Conservation (phyloP, 2,113 vertebrate genomes). For the Numenius arquata region DNA sequence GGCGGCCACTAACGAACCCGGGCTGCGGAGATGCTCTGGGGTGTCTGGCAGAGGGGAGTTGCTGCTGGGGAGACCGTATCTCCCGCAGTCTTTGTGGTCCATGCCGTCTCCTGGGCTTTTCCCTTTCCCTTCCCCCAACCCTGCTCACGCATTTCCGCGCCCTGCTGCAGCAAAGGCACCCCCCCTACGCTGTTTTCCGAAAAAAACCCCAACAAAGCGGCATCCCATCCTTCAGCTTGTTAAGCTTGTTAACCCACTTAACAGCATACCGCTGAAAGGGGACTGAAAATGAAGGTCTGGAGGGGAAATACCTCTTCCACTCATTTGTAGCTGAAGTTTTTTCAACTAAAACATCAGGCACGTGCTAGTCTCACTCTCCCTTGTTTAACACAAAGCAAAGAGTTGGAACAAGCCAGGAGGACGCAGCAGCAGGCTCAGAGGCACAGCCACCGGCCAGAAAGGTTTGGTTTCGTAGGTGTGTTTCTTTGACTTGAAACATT, state of each 20-base stretch:
- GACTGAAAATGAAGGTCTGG: neutral
- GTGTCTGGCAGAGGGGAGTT: neutral
- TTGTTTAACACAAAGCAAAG: neutral
- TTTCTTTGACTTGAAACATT: neutral
- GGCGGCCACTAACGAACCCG: accelerated
- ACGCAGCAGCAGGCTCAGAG: accelerated
- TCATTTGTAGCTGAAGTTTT: neutral
- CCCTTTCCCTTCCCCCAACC: neutral
- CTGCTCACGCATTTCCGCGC: neutral
- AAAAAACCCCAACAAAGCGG: neutral
- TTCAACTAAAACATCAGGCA: neutral
- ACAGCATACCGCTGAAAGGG: neutral
- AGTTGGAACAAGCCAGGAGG: neutral
- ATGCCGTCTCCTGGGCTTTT: neutral
- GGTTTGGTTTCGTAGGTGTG: neutral
- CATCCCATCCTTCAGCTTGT: neutral
- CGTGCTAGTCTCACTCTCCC: neutral
- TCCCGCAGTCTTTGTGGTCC: neutral
- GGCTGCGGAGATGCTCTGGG: neutral
- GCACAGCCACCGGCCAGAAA: neutral
- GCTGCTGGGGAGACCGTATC: neutral
- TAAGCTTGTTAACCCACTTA: neutral
- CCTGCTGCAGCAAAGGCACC: neutral
- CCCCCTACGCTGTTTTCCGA: neutral
- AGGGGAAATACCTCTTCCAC: neutral